Percentiles rank a stretch among this genome's conserved stretches.
These are phyloP conservation scores for Tachystola acroxantha DNA, from an alignment of 2,888 invertebrate genomes.

Conservation along the genomic window DNA sequence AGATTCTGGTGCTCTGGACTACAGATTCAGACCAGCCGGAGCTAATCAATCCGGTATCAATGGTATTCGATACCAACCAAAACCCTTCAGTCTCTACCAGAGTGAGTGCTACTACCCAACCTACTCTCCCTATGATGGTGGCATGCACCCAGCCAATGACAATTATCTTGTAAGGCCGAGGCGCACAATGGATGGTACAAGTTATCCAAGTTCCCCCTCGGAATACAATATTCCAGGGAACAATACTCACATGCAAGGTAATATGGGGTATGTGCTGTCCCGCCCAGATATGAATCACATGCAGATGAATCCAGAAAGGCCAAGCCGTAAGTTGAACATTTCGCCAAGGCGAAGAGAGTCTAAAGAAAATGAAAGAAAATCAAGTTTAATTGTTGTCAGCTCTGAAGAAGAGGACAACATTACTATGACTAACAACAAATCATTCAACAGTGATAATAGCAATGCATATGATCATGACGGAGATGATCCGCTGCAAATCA, in stretches of 20 bases:
- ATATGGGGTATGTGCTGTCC: constrained; percentile 29
- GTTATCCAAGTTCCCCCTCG: constrained; percentile 39
- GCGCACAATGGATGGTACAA: constrained; percentile 45
- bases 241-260: constrained; percentile 26
- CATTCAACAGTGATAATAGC: constrained; percentile 11
- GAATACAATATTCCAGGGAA: constrained; percentile 37
- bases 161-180: constrained; percentile 49
- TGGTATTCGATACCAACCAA: constrained; percentile 64
- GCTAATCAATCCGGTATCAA: constrained; percentile 34
- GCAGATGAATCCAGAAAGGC: constrained; percentile 48
- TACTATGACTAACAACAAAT: no score
- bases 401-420: constrained; percentile 69
- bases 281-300: constrained; percentile 23
- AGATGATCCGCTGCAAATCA: constrained; percentile 22
- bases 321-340: constrained; percentile 64
- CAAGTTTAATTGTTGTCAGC: constrained; percentile 66
- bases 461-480: not conserved
- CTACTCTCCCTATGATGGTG: constrained; percentile 31
- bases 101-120: constrained; percentile 51
- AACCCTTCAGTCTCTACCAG: constrained; percentile 36
- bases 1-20: constrained; percentile 61
- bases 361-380: constrained; percentile 47
- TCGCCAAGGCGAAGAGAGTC: constrained; percentile 62
- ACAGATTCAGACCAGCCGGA: constrained; percentile 35
- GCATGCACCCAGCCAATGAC: constrained; percentile 30